Conservation (phyloP, 2,113 vertebrate genomes). For the Muscicapa adusta region DNA sequence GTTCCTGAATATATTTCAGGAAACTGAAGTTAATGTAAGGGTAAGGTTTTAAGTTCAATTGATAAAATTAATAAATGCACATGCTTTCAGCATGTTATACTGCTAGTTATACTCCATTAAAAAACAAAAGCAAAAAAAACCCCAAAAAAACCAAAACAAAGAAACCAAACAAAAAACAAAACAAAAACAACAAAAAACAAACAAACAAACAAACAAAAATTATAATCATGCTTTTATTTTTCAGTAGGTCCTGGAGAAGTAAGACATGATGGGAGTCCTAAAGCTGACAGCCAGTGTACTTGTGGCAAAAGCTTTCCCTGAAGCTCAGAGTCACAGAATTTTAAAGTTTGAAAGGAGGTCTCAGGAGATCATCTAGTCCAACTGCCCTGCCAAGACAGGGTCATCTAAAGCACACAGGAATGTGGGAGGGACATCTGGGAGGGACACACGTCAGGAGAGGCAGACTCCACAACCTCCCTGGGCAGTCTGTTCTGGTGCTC, state of each 20-base stretch:
- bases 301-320: background rate
- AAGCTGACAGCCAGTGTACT: background rate
- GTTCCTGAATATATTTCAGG: background rate
- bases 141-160: too few relatives aligned
- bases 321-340: background rate
- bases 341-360: background rate
- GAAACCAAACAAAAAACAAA: too few relatives aligned
- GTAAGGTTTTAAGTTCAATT: background rate
- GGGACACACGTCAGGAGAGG: too few relatives aligned
- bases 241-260: background rate
- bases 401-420: background rate
- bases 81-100: background rate
- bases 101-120: background rate
- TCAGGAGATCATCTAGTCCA: background rate
- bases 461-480: too few relatives aligned
- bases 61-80: background rate
- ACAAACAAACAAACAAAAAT: too few relatives aligned
- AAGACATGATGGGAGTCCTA: background rate
- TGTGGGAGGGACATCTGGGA: background rate
- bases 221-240: background rate
- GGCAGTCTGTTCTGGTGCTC: too few relatives aligned
- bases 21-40: background rate
- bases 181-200: too few relatives aligned
- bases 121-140: too few relatives aligned
- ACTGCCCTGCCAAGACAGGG: background rate